A percentile compares a stretch with the other conserved stretches of the same genome.
Evolutionary conservation across 2,797 vertebrate species (phyloP).

Genomic region (Myotis daubentonii): DNA sequence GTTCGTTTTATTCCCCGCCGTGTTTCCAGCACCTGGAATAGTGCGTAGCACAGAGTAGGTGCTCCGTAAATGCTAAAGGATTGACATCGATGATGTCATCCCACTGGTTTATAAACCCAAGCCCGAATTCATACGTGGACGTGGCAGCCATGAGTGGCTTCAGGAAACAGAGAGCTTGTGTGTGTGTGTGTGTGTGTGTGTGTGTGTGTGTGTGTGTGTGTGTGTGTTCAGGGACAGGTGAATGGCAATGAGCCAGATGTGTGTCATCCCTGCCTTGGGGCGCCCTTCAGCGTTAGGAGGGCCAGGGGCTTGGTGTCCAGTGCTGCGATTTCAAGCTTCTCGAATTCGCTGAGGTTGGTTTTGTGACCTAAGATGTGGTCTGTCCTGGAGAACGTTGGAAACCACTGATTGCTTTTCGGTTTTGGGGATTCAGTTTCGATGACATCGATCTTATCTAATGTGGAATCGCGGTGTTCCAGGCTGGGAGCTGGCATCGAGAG

Average conservation of each 20-base stretch:
- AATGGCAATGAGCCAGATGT: no score
- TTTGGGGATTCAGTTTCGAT: no score
- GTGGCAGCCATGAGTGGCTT: not conserved
- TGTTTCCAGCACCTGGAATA: not conserved
- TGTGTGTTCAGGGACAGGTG: not conserved
- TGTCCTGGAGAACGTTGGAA: no score
- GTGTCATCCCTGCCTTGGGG: not conserved
- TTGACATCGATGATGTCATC: not conserved
- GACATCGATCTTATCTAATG: no score
- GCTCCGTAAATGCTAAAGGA: not conserved
- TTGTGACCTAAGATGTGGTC: no score
- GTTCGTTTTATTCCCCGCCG: not conserved
- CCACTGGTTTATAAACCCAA: not conserved
- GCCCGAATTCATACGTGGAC: not conserved
- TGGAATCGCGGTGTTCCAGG: no score
- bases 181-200: no score
- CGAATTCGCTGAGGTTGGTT: no score
- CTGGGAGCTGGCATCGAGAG: no score
- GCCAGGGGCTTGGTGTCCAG: not conserved
- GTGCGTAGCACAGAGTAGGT: not conserved
- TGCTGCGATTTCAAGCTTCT: no score
- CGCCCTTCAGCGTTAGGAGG: not conserved
- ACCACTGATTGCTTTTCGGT: no score
- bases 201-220: no score
- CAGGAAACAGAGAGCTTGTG: not conserved